Conservation (phyloP, 2,113 vertebrate genomes). For the Chloropsis cyanopogon region DNA sequence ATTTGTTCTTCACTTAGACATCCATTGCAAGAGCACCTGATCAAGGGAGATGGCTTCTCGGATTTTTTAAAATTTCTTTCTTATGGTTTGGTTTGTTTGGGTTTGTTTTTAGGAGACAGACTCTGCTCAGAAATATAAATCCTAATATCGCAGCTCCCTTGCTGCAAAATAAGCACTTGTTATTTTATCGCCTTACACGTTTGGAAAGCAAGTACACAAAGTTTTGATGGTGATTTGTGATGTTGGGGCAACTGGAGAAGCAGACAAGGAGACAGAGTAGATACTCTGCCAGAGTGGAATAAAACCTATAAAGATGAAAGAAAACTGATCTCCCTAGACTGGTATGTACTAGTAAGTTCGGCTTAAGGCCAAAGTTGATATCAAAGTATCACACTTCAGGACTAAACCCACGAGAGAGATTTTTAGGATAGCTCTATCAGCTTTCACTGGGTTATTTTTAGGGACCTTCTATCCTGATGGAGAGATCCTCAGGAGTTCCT, state of each 20-base stretch:
- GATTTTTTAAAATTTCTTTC: background rate
- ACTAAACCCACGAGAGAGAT: background rate
- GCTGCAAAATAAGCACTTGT: background rate
- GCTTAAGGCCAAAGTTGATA: background rate
- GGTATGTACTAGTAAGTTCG: background rate
- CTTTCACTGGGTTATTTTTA: conserved; percentile 12
- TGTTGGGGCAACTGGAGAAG: background rate
- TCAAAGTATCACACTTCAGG: background rate
- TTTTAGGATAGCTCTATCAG: background rate
- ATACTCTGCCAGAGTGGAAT: background rate
- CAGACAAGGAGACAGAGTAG: background rate
- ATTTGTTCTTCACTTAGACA: background rate
- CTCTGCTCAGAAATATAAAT: background rate
- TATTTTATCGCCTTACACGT: background rate
- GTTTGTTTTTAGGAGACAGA: background rate
- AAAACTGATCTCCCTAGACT: background rate
- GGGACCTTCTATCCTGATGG: background rate
- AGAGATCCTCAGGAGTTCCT: background rate
- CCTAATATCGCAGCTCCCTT: background rate
- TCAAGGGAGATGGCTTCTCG: background rate
- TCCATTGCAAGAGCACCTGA: background rate
- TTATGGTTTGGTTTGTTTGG: background rate
- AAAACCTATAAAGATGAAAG: background rate
- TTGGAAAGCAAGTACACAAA: background rate
- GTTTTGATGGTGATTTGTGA: conserved; percentile 1